Base-by-base conservation (phyloP, 1,140 invertebrate genomes). In the Dendroctonus ponderosae region DNA sequence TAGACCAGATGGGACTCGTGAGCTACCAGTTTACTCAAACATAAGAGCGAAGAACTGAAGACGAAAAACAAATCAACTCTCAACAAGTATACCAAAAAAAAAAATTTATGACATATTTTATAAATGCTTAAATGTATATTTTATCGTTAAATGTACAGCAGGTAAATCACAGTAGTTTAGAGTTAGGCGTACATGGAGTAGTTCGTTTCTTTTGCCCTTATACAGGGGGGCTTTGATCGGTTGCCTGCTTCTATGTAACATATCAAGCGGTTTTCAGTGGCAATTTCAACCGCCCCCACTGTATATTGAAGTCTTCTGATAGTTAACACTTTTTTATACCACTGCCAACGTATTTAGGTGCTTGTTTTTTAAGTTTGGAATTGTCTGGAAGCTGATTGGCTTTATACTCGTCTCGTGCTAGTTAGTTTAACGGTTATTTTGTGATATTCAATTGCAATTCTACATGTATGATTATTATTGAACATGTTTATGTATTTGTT, bases 1-100 rank as follows among this genome's bases (percentile, higher is more conserved):
- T 63, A 68, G 66, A 68, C 59, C 66, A 68, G 56, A 68, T 59
- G 53, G 66, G 66, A 56, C 40, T 68, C 53, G 71, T 72, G 52
- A 70, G 68, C 59, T 72, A 72, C 63, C 71, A 72, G 57, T 72
- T 72, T 66, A 70, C 71, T 50, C 68, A 70, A 70, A 72, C 68
- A 15, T 70, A 71, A 70, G 44, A 37, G 62, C 50, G 44, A 62
- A 62, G 12, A 46, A 58, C 37, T 7, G 14, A 15, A 46, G 50
- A 37, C 8, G 52, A 9, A 14, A 46, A 38, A 15, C 44, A 59
- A 12, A 62, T 62, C 43, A 59, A 62, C 40, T 50, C 26, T 26
- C 26, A 26, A 26, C 54, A 62, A 68, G 66, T 68, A 68, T 68
- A 68, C 66, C 66, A 61, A 57, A 67, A 61, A 67, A n/a, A 8